Conservation (phyloP, 2,888 invertebrate genomes). For the Tachina lurida region DNA sequence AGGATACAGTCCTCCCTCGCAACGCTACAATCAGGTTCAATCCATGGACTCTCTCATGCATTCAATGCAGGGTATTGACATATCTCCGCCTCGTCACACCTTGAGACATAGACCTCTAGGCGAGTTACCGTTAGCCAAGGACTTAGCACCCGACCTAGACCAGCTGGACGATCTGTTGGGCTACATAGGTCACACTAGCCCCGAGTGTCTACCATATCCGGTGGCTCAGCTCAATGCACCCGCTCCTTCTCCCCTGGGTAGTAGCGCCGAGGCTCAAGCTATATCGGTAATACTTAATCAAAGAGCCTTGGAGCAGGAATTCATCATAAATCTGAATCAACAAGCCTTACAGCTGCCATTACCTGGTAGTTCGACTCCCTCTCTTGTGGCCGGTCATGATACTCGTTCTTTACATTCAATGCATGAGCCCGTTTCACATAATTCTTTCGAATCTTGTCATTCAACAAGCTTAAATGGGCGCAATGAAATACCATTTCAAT, state of each 20-base stretch:
- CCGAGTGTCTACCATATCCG: slow-evolving; percentile 89
- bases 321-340: slow-evolving; percentile 83
- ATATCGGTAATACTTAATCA: slow-evolving; percentile 93
- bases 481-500: slow-evolving; percentile 88
- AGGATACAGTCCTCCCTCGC: slow-evolving; percentile 67
- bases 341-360: slow-evolving; percentile 67
- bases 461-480: slow-evolving; percentile 83
- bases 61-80: slow-evolving; percentile 83
- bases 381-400: slow-evolving; percentile 74
- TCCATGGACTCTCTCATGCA: slow-evolving; percentile 78
- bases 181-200: slow-evolving; percentile 95
- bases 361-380: slow-evolving; percentile 66
- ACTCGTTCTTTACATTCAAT: slow-evolving; percentile 77
- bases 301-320: slow-evolving; percentile 91
- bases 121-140: slow-evolving; percentile 90
- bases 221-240: slow-evolving; percentile 91
- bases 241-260: slow-evolving; percentile 88
- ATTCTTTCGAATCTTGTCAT: slow-evolving; percentile 83
- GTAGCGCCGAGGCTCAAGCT: slow-evolving; percentile 91
- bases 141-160: slow-evolving; percentile 93
- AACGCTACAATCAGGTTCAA: slow-evolving; percentile 70
- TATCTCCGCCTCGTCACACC: slow-evolving; percentile 87
- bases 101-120: slow-evolving; percentile 89
- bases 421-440: slow-evolving; percentile 72
- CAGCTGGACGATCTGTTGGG: slow-evolving; percentile 95